Conservation (phyloP, 2,113 vertebrate genomes). For the Ardeotis arabs region DNA sequence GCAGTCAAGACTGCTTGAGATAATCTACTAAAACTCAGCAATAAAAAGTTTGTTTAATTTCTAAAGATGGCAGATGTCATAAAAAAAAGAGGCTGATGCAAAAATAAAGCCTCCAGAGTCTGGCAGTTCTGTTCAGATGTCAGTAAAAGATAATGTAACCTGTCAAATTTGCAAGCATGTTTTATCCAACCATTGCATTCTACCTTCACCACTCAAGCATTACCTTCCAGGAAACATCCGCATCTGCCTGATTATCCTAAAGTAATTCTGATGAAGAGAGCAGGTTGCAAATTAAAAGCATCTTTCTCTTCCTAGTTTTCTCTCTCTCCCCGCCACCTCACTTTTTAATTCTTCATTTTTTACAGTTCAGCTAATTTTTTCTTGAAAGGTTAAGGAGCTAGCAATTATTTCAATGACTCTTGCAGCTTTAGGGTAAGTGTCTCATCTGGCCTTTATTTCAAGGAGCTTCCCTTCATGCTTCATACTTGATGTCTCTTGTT, state of each 20-base stretch:
- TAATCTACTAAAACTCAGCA: constrained; percentile 45
- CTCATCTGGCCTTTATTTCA: constrained; percentile 55
- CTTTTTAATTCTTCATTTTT: constrained; percentile 38
- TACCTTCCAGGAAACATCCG: constrained; percentile 63
- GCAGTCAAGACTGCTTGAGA: constrained; percentile 26
- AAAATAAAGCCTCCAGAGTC: constrained; percentile 60
- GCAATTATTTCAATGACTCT: constrained; percentile 57
- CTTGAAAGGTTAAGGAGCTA: constrained; percentile 64
- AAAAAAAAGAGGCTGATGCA: constrained; percentile 36
- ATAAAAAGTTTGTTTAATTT: constrained; percentile 68
- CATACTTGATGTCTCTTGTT: neutral
- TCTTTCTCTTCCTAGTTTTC: constrained; percentile 27
- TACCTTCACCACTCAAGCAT: constrained; percentile 60
- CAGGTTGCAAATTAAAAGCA: constrained; percentile 59
- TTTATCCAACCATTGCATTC: constrained; percentile 51
- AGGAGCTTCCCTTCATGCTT: constrained; percentile 1
- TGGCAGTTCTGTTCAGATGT: constrained; percentile 56
- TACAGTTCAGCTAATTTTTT: constrained; percentile 50
- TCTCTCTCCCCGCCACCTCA: neutral
- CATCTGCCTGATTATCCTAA: constrained; percentile 67
- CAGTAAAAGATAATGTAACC: constrained; percentile 70
- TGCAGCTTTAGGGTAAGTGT: constrained; percentile 25
- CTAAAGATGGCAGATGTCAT: constrained; percentile 59
- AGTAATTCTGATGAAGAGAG: constrained; percentile 69
- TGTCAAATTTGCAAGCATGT: constrained; percentile 66